phyloP scores from a whole-genome alignment of 2,888 invertebrate genomes.

The Polydesmus complanatus region DNA sequence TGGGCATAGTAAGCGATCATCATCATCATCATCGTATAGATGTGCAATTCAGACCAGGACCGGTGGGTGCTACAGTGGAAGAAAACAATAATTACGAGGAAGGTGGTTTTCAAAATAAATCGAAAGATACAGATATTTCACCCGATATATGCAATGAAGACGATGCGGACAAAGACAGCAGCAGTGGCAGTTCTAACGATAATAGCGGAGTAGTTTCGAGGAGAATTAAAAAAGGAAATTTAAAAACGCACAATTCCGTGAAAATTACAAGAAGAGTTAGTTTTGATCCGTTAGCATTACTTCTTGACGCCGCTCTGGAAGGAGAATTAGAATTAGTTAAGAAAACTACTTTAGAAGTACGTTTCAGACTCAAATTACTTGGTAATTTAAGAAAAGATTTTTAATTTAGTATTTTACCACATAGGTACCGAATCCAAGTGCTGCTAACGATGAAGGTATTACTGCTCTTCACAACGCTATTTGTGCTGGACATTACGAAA shows the following conservation, averaged over 20 bases:
- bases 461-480: conserved; percentile 99
- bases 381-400: not conserved
- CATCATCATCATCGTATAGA: not conserved
- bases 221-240: conserved; percentile 48
- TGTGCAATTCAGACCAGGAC: conserved; percentile 14
- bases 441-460: conserved; percentile 97
- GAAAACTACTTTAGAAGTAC: conserved; percentile 65
- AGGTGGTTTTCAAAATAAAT: conserved; percentile 17
- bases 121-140: not conserved
- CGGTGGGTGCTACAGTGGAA: conserved; percentile 15
- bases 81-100: conserved; percentile 19
- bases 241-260: conserved; percentile 42
- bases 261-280: conserved; percentile 56
- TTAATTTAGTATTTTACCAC: not conserved
- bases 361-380: conserved; percentile 12
- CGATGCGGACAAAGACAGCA: not conserved
- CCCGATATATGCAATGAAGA: not conserved
- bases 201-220: conserved; percentile 5
- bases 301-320: conserved; percentile 93
- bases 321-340: conserved; percentile 94
- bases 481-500: conserved; percentile 96
- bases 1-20: not conserved
- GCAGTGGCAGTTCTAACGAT: not conserved
- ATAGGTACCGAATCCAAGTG: conserved; percentile 84
- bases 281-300: conserved; percentile 90